Evolutionary conservation across 1,140 invertebrate genomes (phyloP), one percentile per base, ranked within the genome.

Genomic region (Macrostomum lignano): DNA sequence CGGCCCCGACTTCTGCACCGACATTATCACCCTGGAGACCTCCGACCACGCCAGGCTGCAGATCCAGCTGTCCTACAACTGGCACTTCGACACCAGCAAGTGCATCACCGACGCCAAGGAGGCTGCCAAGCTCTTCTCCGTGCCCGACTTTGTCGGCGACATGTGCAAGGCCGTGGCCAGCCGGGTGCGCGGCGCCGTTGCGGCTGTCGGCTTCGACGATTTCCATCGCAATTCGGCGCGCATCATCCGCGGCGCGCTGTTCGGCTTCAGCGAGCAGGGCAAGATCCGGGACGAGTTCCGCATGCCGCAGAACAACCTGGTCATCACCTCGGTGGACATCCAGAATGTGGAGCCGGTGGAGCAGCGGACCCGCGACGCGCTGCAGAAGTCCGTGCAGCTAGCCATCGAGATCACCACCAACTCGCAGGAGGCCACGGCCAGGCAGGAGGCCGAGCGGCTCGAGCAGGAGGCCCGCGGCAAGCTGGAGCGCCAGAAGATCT

Each of bases 281-380:
- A 58, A 59, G 35, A 46, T 60, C 7, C 39, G 48, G 17, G 49
- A 62, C 19, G 31, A 40, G 17, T 60, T 64, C 21, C 31, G 35
- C 4, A 63, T 64, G 40, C 46, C 50, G 6, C 56, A 61, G 38
- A 64, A 64, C 39, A 58, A 49, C 36, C 39, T 64, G n/a, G 41
- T 53, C 11, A 53, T 64, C 23, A 64, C 62, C 2, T 59, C 55
- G 37, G 55, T 64, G 34, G 62, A 64, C 42, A 62, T 64, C 37
- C 59, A 62, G 41, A 60, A 56, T 23, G 61, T 64, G 9, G 62
- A 64, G 43, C 62, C 62, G n/a, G 61, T 64, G 1, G 62, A 64
- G 42, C 61, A 64, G 44, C 41, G 61, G 25, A 64, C 62, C 6
- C 39, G 61, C 22, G 62, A 64, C 44, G 45, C 62, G 2, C 45